Base-by-base conservation (phyloP, 2,888 invertebrate genomes). In the Trimorus sp. region DNA sequence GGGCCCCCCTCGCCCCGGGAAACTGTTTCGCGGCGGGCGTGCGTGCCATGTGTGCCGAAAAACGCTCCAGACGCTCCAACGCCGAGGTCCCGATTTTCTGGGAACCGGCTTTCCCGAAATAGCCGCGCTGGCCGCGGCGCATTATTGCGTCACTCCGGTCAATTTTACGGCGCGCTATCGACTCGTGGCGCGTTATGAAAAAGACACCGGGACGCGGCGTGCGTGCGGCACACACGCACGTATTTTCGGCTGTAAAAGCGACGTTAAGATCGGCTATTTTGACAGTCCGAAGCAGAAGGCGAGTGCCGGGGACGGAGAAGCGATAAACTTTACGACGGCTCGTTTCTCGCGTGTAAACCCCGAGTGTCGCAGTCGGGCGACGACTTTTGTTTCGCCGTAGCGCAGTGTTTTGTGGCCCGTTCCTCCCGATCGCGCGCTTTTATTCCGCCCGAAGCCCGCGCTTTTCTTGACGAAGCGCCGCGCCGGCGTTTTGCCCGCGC, bases 181-280 rank as follows among this genome's bases (percentile, higher is more conserved):
- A 69, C 74, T 79, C 73, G 40, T 37, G 59, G 68, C 58, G 7
- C n/a, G 2, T 12, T 38, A 75, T 65, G 60, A 56, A 56, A 60
- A 71, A 71, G 51, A 79, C 51, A 62, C 38, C 42, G 45, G 9
- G 26, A 59, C 45, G 40, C 15, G 26, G 26, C 26, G 26, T 26
- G 11, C 40, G 40, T 40, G 15, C 37, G 8, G 62, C 26, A 54
- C 48, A 53, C 16, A 58, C 49, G 12, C 12, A 26, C 58, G 51
- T 79, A 75, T 75, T 69, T 66, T 49, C n/a, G 73, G 79, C 15
- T 86, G 88, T 90, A 90, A 91, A 91, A 90, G 80, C 86, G 86
- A 85, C 90, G 88, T 90, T 90, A 90, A 90, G 90, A 90, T 90
- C 88, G 88, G 90, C 89, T 91, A 90, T 90, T 91, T 91, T 90